Evolutionary conservation across 2,113 vertebrate genomes (phyloP).

Genomic region (Rhinolophus sinicus): DNA sequence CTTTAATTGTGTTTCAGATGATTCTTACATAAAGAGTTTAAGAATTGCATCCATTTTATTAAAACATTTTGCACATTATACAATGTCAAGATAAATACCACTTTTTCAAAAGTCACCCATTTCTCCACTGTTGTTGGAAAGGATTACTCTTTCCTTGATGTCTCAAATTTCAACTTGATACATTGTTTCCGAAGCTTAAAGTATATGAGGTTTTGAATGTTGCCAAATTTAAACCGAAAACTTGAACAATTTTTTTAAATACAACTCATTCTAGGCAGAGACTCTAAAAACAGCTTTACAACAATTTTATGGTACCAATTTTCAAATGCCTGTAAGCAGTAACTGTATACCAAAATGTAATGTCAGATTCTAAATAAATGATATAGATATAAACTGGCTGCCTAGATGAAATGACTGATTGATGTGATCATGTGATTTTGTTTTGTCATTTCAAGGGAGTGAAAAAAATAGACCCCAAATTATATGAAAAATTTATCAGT

Average conservation of each 20-base stretch:
- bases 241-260: neutral
- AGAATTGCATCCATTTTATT: neutral
- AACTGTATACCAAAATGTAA: neutral
- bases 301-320: neutral
- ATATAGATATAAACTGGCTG: constrained; percentile 18
- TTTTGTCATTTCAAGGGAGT: constrained; percentile 89
- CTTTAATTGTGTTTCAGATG: neutral
- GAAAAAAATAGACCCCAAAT: constrained; percentile 91
- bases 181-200: neutral
- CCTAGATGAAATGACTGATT: constrained; percentile 20
- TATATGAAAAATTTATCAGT: constrained; percentile 89
- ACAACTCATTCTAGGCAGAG: neutral
- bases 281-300: neutral
- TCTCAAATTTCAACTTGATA: neutral
- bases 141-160: neutral
- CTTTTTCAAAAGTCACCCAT: neutral
- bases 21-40: neutral
- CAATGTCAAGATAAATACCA: neutral
- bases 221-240: neutral
- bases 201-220: neutral
- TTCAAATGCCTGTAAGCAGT: constrained; percentile 24
- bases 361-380: constrained; percentile 5
- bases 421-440: constrained; percentile 71
- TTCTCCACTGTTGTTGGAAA: neutral
- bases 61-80: neutral